Conservation (phyloP, 2,797 vertebrate genomes). For the Hozukius guyotensis region DNA sequence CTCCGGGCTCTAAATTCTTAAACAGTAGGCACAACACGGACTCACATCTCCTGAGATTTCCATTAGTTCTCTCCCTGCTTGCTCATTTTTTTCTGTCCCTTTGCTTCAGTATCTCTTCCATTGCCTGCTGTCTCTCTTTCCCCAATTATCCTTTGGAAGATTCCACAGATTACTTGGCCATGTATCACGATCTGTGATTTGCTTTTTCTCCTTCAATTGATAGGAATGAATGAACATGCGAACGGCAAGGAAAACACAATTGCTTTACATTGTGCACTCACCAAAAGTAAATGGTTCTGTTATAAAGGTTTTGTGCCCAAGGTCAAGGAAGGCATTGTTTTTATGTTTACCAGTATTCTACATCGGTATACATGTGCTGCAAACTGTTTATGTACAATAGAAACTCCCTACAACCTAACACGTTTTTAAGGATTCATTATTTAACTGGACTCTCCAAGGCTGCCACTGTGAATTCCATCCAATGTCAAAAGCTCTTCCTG, state of each 20-base stretch:
- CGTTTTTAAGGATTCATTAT: not conserved
- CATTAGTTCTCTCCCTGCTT: constrained; percentile 28
- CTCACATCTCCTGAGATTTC: constrained; percentile 48
- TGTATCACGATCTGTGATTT: constrained; percentile 55
- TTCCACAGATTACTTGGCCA: constrained; percentile 53
- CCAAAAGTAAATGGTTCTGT: not conserved
- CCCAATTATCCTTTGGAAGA: constrained; percentile 49
- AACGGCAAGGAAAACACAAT: constrained; percentile 44
- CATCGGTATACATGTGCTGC: not conserved
- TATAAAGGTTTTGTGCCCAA: not conserved
- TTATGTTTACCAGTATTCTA: constrained; percentile 15
- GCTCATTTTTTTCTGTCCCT: constrained; percentile 34
- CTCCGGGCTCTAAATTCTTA: constrained; percentile 29
- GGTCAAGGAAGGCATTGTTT: not conserved
- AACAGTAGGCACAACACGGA: constrained; percentile 16
- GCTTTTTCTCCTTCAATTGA: constrained; percentile 53
- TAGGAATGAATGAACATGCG: constrained; percentile 63
- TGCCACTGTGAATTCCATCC: not conserved
- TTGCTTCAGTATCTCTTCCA: constrained; percentile 9
- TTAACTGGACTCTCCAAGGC: not conserved
- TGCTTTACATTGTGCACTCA: constrained; percentile 28
- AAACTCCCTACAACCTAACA: not conserved
- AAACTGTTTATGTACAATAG: not conserved
- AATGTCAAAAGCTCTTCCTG: not conserved
- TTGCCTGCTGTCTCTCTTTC: constrained; percentile 35